phyloP scores from a whole-genome alignment of 1,140 invertebrate genomes.

The Streblospio benedicti region DNA sequence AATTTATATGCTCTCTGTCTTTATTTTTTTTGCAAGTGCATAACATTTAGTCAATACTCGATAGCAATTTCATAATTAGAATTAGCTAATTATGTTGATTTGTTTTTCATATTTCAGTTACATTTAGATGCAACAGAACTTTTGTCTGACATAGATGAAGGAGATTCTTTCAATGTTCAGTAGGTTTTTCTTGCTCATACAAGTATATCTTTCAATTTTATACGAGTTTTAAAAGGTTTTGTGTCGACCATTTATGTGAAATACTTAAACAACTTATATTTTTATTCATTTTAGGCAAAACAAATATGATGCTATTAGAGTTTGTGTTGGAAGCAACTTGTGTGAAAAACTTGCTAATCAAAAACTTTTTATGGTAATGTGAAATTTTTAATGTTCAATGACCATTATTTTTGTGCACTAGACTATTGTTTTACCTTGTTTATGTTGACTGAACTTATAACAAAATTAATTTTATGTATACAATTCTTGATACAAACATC shows the following conservation, averaged over 20 bases:
- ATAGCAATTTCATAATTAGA: not conserved
- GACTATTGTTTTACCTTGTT: not conserved
- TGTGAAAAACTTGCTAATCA: conserved; percentile 30
- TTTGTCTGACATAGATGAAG: not conserved
- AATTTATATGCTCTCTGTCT: not conserved
- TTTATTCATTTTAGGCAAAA: conserved; percentile 30
- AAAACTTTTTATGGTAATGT: conserved; percentile 43
- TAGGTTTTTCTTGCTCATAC: too few species aligned
- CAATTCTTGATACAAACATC: too few species aligned
- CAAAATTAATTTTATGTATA: too few species aligned
- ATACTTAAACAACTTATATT: not conserved
- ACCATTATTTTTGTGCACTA: too few species aligned
- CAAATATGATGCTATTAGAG: conserved; percentile 39
- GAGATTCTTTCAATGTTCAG: too few species aligned
- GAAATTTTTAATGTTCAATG: too few species aligned
- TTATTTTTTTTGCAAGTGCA: not conserved
- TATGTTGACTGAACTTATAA: not conserved
- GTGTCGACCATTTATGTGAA: too few species aligned
- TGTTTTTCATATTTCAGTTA: conserved; percentile 22
- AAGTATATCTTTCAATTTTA: too few species aligned
- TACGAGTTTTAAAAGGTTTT: too few species aligned
- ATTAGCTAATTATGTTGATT: not conserved
- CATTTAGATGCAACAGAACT: conserved; percentile 37
- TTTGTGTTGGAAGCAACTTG: conserved; percentile 40
- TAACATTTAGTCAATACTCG: not conserved